Evolutionary conservation across 1,140 invertebrate species (phyloP), one percentile per base, ranked within the genome.

Genomic region (Trypoxylus dichotomus): DNA sequence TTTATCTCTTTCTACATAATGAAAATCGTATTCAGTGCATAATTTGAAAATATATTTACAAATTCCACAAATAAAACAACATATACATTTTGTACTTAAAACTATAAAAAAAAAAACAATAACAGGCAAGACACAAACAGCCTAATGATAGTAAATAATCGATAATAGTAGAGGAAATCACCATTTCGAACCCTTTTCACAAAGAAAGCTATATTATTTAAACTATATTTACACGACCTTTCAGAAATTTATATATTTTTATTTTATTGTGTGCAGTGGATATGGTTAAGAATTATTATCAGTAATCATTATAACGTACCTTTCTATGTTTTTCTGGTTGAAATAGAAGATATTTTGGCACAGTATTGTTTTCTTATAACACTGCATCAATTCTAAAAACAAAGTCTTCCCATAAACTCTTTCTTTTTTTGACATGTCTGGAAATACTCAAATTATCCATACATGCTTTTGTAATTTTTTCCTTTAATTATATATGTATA

Each of bases 41-140:
- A 83, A 83, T 76, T 83, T 84, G 80, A 83, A 84, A 83, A 83
- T 84, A 82, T 84, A 84, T 84, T 84, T 84, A 84, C 83, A 84
- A 81, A 80, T 81, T 81, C 81, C 81, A 76, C 80, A 83, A 81
- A 83, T 83, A 84, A 82, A 84, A 84, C 83, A 84, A 84, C 83
- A 84, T 81, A 84, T 82, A 84, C 82, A 83, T 79, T 83, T 84
- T 80, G 81, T 82, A 80, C 80, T 83, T 83, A 83, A 80, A 84
- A 83, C 82, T 84, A 83, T 83, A 81, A 84, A 83, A 80, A 63
- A n/a, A 75, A 78, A 80, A 84, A 83, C 82, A 84, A 83, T 84
- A 84, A 84, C 83, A 82, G 83, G 83, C 83, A 84, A 84, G 83
- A 83, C 76, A 83, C 80, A 81, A 82, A 82, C 81, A 83, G 83